Evolutionary conservation across 2,113 vertebrate species (phyloP).

Genomic region (Myotis davidii): DNA sequence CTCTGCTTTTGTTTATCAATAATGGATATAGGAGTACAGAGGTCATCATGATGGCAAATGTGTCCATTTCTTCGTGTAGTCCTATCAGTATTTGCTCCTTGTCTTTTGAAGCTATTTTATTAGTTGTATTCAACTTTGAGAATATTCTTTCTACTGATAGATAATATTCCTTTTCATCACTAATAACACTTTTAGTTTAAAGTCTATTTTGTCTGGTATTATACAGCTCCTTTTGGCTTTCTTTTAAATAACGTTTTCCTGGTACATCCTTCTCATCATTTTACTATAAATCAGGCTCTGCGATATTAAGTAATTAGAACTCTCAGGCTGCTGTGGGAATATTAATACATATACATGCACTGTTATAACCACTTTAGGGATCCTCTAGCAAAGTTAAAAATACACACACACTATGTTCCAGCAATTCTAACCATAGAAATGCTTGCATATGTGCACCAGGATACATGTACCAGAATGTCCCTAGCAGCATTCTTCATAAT

Average conservation of each 20-base stretch:
- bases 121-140: not conserved
- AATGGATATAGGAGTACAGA: not conserved
- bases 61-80: not conserved
- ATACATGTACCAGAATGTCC: not conserved
- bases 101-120: not conserved
- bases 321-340: not conserved
- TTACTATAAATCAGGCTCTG: not conserved
- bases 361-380: not conserved
- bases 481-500: not conserved
- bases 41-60: not conserved
- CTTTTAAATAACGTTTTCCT: not conserved
- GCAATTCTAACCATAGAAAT: not conserved
- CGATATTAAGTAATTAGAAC: not conserved
- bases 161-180: not conserved
- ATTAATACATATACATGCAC: not conserved
- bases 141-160: not conserved
- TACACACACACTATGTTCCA: not conserved
- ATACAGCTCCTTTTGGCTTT: not conserved
- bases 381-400: not conserved
- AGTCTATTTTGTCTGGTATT: not conserved
- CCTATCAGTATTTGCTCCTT: not conserved
- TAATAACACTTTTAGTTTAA: not conserved
- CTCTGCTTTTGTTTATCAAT: not conserved
- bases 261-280: not conserved
- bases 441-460: not conserved